Evolutionary conservation across 2,888 invertebrate genomes (phyloP), one percentile per base, ranked within the genome.

Genomic region (Gasteruption jaculator): DNA sequence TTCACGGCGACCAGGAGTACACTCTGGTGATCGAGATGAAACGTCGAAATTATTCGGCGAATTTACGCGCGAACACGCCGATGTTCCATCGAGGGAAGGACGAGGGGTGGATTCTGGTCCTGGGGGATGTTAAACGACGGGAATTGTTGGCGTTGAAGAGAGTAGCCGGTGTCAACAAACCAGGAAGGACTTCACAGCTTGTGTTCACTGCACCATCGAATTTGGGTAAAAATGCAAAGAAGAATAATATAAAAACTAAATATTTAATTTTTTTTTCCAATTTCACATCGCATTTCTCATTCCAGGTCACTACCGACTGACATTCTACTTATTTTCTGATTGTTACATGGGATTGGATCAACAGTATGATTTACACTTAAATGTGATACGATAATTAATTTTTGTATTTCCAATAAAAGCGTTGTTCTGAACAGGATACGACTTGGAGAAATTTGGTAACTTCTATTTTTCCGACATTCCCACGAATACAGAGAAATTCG

Each of bases 281-380:
- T 6, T 31, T n/a, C 6, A 31, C 15, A 16, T 31, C 14, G 16
- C 10, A 16, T 30, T 26, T 44, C 11, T 55, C 60, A 46, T 74
- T 73, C 32, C 69, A 81, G 91, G 91, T 21, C 80, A n/a, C n/a
- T n/a, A n/a, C 31, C 80, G 83, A 48, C 81, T 91, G 63, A 86
- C 86, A 0, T 67, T 94, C 15, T 93, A 89, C 68, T 68, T 96
- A 38, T 80, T 95, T 75, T 94, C 93, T 32, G 96, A 96, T 72
- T 86, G 86, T 46, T 93, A 95, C 61, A 77, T 96, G 50, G 95
- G 95, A 2, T 74, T 95, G 19, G 96, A 97, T 73, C 95, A 96
- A 65, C 92, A 95, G 62, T 91, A 79, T 58, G 74, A 77, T 49
- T 56, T 83, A 41, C 55, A 63, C 38, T 50, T 77, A 22, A 73